Conservation (phyloP, 2,797 vertebrate genomes). For the Oreortyx pictus region DNA sequence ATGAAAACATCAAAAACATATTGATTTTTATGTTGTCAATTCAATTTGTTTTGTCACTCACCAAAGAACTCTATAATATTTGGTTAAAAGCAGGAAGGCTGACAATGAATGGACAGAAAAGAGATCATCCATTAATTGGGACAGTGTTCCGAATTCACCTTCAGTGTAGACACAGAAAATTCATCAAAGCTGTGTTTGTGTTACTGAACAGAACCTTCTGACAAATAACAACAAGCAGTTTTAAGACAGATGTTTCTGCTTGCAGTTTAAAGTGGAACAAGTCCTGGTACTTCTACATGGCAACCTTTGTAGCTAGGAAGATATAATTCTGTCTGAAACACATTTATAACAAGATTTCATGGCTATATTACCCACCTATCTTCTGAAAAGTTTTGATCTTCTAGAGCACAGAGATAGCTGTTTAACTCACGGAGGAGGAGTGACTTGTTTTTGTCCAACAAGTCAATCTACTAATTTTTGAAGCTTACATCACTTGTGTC, state of each 20-base stretch:
- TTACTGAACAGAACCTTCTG: constrained; percentile 59
- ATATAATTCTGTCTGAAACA: background rate
- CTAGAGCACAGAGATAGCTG: background rate
- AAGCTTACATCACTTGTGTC: constrained; percentile 62
- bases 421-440: constrained; percentile 34
- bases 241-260: constrained; percentile 61
- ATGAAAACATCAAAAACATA: constrained; percentile 79
- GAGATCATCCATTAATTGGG: constrained; percentile 69
- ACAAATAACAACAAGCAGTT: constrained; percentile 8
- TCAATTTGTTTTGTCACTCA: constrained; percentile 74
- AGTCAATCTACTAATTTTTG: constrained; percentile 48
- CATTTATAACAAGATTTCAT: background rate
- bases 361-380: background rate
- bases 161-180: constrained; percentile 44
- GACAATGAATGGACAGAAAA: constrained; percentile 48
- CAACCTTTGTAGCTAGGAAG: background rate
- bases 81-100: constrained; percentile 22
- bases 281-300: background rate
- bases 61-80: constrained; percentile 29
- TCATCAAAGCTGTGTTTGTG: constrained; percentile 44
- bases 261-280: constrained; percentile 55
- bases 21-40: constrained; percentile 66
- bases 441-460: constrained; percentile 58
- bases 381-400: background rate
- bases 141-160: constrained; percentile 46